Conservation (phyloP, 2,888 invertebrate species). For the Xanthostigma xanthostigma region DNA sequence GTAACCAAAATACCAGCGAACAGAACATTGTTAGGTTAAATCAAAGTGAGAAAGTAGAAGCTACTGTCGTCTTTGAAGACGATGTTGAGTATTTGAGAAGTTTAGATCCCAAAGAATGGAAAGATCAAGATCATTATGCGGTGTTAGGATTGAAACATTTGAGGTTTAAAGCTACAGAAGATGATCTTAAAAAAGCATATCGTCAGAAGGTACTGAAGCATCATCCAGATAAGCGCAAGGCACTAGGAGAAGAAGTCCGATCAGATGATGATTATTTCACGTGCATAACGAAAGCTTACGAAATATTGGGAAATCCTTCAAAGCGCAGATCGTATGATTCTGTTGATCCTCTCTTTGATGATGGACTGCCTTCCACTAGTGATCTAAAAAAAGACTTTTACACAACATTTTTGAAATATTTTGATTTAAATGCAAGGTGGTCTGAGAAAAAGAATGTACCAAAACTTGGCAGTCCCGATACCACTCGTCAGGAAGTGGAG, state of each 20-base stretch:
- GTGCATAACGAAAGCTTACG: slow-evolving; percentile 95
- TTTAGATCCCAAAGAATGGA: slow-evolving; percentile 93
- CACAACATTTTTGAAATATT: slow-evolving; percentile 46
- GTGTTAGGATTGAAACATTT: slow-evolving; percentile 79
- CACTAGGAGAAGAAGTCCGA: slow-evolving; percentile 71
- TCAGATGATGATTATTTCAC: slow-evolving; percentile 95
- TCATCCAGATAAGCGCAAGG: slow-evolving; percentile 96
- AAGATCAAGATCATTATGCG: slow-evolving; percentile 93
- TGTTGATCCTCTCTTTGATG: slow-evolving; percentile 88
- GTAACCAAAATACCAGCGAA: slow-evolving; percentile 15
- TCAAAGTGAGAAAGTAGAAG: slow-evolving; percentile 20
- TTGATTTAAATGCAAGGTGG: slow-evolving; percentile 76
- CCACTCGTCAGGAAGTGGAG: slow-evolving; percentile 74
- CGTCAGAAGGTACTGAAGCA: slow-evolving; percentile 80
- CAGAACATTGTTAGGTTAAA: slow-evolving; percentile 9
- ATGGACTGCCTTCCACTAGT: slow-evolving; percentile 60
- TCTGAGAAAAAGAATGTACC: slow-evolving; percentile 81
- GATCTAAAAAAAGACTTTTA: slow-evolving; percentile 74
- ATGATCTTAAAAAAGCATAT: slow-evolving; percentile 89
- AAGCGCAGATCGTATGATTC: slow-evolving; percentile 90
- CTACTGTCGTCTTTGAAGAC: slow-evolving; percentile 42
- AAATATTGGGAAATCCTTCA: slow-evolving; percentile 65
- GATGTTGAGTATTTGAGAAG: slow-evolving; percentile 73
- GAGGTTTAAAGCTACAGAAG: slow-evolving; percentile 75
- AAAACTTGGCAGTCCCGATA: slow-evolving; percentile 55